These are phyloP conservation scores for Steatocranus sp. DNA, from an alignment of 2,797 vertebrate species.

Conservation along the genomic window DNA sequence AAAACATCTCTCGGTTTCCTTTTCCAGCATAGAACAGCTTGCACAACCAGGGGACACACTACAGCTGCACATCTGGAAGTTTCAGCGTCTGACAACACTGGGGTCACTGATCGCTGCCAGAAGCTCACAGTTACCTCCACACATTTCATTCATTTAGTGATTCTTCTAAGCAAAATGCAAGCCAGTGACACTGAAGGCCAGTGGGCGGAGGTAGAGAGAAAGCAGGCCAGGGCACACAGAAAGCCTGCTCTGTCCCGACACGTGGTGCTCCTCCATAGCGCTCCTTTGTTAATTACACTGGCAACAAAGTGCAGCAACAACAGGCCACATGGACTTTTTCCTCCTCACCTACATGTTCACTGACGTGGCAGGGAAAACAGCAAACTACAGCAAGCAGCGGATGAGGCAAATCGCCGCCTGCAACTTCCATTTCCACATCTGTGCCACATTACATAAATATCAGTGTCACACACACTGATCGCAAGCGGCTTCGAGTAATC, in stretches of 20 bases:
- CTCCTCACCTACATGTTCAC: not conserved
- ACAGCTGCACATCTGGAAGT: not conserved
- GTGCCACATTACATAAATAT: not conserved
- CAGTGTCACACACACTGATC: not conserved
- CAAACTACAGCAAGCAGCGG: not conserved
- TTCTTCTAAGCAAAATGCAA: not conserved
- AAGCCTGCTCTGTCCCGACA: conserved; percentile 37
- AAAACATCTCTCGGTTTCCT: conserved; percentile 23
- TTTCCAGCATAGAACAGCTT: not conserved
- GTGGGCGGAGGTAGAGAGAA: conserved; percentile 41
- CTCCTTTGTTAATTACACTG: conserved; percentile 68
- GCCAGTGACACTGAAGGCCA: not conserved
- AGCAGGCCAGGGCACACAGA: conserved; percentile 9
- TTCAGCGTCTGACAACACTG: not conserved
- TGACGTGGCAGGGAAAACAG: conserved; percentile 31
- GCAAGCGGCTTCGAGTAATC: not conserved
- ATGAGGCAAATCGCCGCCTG: conserved; percentile 5
- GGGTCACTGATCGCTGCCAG: not conserved
- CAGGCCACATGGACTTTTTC: not conserved
- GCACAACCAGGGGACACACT: not conserved
- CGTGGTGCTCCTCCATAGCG: conserved; percentile 65
- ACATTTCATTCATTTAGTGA: not conserved
- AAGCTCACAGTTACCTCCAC: not conserved
- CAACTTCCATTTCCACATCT: conserved; percentile 5
- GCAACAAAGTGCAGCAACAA: conserved; percentile 16